Evolutionary conservation across 2,888 invertebrate species (phyloP).

Genomic region (Cremastobaeus sp.): DNA sequence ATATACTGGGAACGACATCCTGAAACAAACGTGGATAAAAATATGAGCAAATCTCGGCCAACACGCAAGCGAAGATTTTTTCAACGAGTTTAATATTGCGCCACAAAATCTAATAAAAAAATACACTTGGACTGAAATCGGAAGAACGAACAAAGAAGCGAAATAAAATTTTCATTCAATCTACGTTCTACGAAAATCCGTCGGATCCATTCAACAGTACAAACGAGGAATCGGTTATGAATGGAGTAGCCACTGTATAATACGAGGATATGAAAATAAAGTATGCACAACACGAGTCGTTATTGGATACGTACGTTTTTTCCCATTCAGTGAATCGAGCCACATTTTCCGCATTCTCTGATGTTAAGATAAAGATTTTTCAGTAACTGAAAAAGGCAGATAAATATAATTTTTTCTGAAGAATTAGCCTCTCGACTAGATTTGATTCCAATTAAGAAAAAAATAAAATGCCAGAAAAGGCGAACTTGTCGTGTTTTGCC

Average conservation of each 20-base stretch:
- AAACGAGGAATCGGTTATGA: slow-evolving; percentile 42
- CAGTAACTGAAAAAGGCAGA: too few species aligned
- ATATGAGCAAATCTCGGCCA: too few species aligned
- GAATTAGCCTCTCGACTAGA: too few species aligned
- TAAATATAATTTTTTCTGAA: too few species aligned
- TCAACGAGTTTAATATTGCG: too few species aligned
- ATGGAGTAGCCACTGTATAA: slow-evolving; percentile 39
- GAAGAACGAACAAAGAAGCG: slow-evolving; percentile 7
- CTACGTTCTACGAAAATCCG: slow-evolving; percentile 35
- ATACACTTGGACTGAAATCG: neutral
- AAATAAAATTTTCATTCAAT: slow-evolving; percentile 33
- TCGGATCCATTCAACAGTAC: slow-evolving; percentile 30
- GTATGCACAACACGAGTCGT: slow-evolving; percentile 38
- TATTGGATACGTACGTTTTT: slow-evolving; percentile 34
- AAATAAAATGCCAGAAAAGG: slow-evolving; percentile 2
- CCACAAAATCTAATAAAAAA: neutral
- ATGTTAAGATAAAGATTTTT: neutral
- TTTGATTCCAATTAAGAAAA: neutral
- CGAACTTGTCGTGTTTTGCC: neutral
- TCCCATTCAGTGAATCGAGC: slow-evolving; percentile 20
- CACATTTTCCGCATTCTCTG: slow-evolving; percentile 9
- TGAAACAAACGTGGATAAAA: too few species aligned
- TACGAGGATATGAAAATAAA: slow-evolving; percentile 25
- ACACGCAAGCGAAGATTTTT: too few species aligned
- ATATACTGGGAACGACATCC: too few species aligned